These are phyloP conservation scores for Zaprionus gabonicus DNA, from an alignment of 1,140 invertebrate genomes.

Conservation along the genomic window DNA sequence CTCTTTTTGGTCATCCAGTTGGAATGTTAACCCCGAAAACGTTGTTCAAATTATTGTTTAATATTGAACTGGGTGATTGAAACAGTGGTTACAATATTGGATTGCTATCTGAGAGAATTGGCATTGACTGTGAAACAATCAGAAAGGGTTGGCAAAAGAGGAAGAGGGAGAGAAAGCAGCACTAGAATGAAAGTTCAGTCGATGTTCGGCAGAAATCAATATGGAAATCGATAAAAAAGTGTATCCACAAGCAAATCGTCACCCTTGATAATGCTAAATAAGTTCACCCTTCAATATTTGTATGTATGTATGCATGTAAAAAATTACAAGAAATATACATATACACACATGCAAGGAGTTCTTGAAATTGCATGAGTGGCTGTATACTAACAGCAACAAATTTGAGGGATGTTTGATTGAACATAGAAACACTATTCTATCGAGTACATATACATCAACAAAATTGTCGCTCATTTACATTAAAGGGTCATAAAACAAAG, in stretches of 20 bases:
- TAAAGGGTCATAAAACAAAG: too few relatives aligned
- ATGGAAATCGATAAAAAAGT: slow-evolving; percentile 75
- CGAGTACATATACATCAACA: too few relatives aligned
- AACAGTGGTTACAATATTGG: background rate
- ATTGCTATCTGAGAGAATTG: background rate
- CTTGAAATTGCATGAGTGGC: background rate
- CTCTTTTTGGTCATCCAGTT: background rate
- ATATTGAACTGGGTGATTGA: too few relatives aligned
- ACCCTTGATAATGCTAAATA: slow-evolving; percentile 59
- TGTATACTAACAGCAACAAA: background rate
- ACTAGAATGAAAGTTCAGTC: slow-evolving; percentile 19
- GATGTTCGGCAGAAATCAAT: slow-evolving; percentile 58
- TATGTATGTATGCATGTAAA: slow-evolving; percentile 4
- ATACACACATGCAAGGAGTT: background rate
- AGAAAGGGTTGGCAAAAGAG: slow-evolving; percentile 46
- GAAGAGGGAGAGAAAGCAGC: background rate
- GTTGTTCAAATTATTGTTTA: too few relatives aligned
- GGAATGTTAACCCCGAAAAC: background rate
- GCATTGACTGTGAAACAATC: background rate
- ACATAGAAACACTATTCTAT: too few relatives aligned
- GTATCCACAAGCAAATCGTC: slow-evolving; percentile 59
- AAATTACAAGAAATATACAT: slow-evolving; percentile 7
- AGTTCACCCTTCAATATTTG: slow-evolving; percentile 40
- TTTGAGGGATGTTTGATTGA: background rate
- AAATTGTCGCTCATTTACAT: too few relatives aligned